Conservation (phyloP, 1,140 invertebrate genomes). For the Amphibalanus amphitrite region DNA sequence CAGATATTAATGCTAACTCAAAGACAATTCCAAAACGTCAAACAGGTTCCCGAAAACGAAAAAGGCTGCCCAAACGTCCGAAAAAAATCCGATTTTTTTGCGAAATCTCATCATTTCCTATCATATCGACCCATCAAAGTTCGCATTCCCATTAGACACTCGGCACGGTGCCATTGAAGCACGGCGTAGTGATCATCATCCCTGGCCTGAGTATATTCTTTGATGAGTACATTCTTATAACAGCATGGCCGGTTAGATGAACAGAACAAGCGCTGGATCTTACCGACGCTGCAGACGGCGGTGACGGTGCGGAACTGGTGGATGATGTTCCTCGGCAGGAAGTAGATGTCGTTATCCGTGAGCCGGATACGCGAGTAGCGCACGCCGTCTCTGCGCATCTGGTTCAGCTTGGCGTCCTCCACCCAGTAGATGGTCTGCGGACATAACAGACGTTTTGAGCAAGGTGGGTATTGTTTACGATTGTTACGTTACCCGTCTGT, state of each 20-base stretch:
- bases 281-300: constrained; percentile 85
- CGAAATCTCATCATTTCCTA: too few relatives aligned
- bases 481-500: too few relatives aligned
- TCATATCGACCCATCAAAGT: too few relatives aligned
- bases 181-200: too few relatives aligned
- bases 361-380: constrained; percentile 79
- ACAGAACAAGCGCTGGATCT: too few relatives aligned
- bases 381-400: constrained; percentile 79
- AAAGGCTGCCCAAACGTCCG: background rate
- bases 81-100: background rate
- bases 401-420: constrained; percentile 95
- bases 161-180: too few relatives aligned
- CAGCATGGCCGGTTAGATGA: too few relatives aligned
- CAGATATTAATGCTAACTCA: background rate
- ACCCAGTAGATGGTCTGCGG: constrained; percentile 68
- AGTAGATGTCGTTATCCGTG: constrained; percentile 95
- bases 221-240: too few relatives aligned
- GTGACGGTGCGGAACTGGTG: constrained; percentile 95
- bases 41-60: too few relatives aligned
- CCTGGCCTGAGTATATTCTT: too few relatives aligned
- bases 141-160: too few relatives aligned
- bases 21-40: background rate
- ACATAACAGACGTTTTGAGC: constrained; percentile 10
- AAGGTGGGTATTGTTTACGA: too few relatives aligned
- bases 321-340: constrained; percentile 92